Evolutionary conservation across 2,113 vertebrate genomes (phyloP).

Genomic region (Semnopithecus entellus): DNA sequence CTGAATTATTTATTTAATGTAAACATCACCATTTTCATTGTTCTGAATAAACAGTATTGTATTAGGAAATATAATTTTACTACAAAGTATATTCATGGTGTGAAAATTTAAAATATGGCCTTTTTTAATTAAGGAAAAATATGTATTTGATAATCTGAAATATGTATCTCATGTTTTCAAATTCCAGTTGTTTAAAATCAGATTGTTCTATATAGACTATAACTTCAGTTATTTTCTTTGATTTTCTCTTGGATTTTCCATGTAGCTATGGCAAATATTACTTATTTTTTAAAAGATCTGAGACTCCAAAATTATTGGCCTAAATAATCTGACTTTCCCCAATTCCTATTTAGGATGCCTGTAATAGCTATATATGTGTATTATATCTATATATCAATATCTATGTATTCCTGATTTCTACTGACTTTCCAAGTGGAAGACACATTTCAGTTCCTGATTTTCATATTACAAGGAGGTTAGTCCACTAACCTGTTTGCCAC

Average conservation of each 20-base stretch:
- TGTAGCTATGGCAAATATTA: neutral
- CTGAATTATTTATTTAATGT: neutral
- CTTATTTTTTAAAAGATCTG: neutral
- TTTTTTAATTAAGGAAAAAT: constrained; percentile 2
- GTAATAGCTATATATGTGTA: neutral
- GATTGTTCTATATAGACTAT: neutral
- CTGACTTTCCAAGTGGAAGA: neutral
- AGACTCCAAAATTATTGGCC: neutral
- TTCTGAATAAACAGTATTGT: neutral
- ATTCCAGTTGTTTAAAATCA: neutral
- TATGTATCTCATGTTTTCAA: neutral
- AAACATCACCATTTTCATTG: neutral
- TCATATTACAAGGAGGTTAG: neutral
- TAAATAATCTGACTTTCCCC: neutral
- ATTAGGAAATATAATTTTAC: neutral
- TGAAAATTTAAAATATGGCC: neutral
- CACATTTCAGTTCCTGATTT: neutral
- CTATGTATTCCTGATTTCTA: neutral
- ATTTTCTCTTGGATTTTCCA: neutral
- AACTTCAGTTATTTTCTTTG: neutral
- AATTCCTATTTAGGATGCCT: neutral
- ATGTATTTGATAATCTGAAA: neutral
- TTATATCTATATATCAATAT: neutral
- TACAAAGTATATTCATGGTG: neutral
- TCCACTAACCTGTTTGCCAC: neutral